A percentile compares a stretch with the other conserved stretches of the same genome.
phyloP scores from a whole-genome alignment of 2,888 invertebrate species.

The Dorcus parallelipipedus region DNA sequence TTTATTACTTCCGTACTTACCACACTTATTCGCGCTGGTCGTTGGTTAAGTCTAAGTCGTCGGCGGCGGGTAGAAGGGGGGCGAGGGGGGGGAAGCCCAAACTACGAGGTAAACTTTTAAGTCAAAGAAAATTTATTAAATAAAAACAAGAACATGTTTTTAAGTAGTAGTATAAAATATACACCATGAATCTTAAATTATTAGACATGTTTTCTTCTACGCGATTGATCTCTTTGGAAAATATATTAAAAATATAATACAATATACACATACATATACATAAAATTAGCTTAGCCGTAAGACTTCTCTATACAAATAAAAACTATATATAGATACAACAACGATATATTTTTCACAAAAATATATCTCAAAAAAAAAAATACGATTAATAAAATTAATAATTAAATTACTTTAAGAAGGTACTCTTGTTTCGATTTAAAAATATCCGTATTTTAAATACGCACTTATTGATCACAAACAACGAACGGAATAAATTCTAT shows the following conservation, averaged over 20 bases:
- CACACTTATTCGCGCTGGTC: too few species aligned
- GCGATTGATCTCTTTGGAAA: slow-evolving; percentile 20
- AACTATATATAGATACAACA: slow-evolving; percentile 44
- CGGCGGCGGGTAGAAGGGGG: too few species aligned
- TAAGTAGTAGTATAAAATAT: slow-evolving; percentile 48
- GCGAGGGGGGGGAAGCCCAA: too few species aligned
- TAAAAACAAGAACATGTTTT: slow-evolving; percentile 45
- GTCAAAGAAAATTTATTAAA: slow-evolving; percentile 40
- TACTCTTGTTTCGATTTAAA: slow-evolving; percentile 42
- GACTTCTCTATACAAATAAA: slow-evolving; percentile 40
- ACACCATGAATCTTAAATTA: slow-evolving; percentile 35
- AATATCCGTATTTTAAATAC: slow-evolving; percentile 42
- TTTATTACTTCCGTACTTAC: too few species aligned
- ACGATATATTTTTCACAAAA: slow-evolving; percentile 45
- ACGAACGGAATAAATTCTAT: slow-evolving; percentile 47
- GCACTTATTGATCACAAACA: slow-evolving; percentile 45
- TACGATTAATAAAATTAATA: background rate
- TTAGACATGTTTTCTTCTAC: slow-evolving; percentile 20
- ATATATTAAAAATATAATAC: slow-evolving; percentile 36
- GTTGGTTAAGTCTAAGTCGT: too few species aligned
- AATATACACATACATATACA: slow-evolving; percentile 45
- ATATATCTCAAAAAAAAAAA: slow-evolving; percentile 34
- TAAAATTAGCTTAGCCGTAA: slow-evolving; percentile 36
- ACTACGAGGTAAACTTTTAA: background rate
- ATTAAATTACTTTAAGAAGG: slow-evolving; percentile 36